phyloP scores from a whole-genome alignment of 2,888 invertebrate genomes.

The Villa cingulata region DNA sequence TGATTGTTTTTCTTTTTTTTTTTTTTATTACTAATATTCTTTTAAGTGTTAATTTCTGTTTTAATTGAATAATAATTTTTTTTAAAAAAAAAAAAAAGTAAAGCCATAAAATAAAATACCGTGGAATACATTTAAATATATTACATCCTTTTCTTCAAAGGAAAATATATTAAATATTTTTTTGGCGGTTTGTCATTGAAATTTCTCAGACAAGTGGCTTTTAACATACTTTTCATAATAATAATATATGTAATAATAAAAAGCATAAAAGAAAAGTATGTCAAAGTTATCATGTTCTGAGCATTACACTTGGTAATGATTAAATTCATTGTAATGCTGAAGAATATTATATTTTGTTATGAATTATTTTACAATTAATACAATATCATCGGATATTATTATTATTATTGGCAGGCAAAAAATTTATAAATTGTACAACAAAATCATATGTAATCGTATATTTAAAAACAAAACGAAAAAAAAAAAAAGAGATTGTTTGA shows the following conservation, averaged over 20 bases:
- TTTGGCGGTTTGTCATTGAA: slow-evolving; percentile 3
- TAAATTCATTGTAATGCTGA: neutral
- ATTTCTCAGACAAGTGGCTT: slow-evolving; percentile 5
- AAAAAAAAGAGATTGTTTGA: too few relatives aligned
- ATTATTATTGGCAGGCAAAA: too few relatives aligned
- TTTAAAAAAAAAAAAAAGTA: neutral
- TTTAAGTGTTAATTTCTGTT: too few relatives aligned
- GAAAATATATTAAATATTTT: neutral
- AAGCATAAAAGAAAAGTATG: neutral
- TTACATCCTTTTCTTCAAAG: neutral
- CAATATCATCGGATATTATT: too few relatives aligned
- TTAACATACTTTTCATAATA: neutral
- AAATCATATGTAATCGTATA: too few relatives aligned
- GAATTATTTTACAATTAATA: too few relatives aligned
- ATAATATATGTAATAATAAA: neutral
- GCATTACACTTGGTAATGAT: slow-evolving; percentile 5
- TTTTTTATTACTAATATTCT: too few relatives aligned
- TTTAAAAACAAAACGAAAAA: too few relatives aligned
- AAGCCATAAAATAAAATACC: neutral
- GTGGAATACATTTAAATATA: neutral
- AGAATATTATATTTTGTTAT: too few relatives aligned
- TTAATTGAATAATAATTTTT: too few relatives aligned
- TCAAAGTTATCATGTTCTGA: slow-evolving; percentile 2
- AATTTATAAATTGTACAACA: too few relatives aligned
- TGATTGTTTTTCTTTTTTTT: too few relatives aligned